Percentiles rank a stretch among this genome's conserved stretches.
These are phyloP conservation scores for Acropora yongei DNA, from an alignment of 64 coral and sea anemone species.

Conservation along the genomic window DNA sequence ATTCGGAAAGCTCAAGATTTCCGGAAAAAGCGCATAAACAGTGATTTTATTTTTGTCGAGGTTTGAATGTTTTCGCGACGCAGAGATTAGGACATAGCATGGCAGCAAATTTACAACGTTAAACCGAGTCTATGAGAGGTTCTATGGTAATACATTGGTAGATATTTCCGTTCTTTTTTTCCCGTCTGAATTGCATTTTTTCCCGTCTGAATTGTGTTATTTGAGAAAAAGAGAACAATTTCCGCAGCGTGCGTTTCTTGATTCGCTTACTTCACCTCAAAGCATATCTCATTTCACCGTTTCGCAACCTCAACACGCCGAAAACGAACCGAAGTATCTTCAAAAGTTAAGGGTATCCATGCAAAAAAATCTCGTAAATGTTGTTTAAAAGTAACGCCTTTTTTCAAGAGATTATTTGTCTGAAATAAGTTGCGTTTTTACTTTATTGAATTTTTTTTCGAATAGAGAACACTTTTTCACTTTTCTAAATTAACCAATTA, in stretches of 20 bases:
- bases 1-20: no score
- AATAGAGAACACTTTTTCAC: not conserved
- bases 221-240: not conserved
- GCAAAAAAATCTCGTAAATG: not conserved
- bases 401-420: not conserved
- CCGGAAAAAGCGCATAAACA: no score
- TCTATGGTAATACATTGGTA: no score
- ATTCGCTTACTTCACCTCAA: not conserved
- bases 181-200: no score
- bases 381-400: not conserved
- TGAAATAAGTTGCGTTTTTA: not conserved
- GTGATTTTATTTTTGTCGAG: no score
- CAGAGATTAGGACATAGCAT: no score
- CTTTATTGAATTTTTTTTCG: not conserved
- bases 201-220: not conserved
- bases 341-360: not conserved
- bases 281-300: not conserved
- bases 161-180: no score
- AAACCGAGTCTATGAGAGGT: no score
- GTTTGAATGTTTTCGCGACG: no score
- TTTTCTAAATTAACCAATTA: conserved; percentile 2
- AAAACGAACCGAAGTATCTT: not conserved
- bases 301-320: no score
- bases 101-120: no score
- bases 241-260: not conserved